These are phyloP conservation scores for Campoletis raptor DNA, from an alignment of 2,888 invertebrate genomes.

Conservation along the genomic window DNA sequence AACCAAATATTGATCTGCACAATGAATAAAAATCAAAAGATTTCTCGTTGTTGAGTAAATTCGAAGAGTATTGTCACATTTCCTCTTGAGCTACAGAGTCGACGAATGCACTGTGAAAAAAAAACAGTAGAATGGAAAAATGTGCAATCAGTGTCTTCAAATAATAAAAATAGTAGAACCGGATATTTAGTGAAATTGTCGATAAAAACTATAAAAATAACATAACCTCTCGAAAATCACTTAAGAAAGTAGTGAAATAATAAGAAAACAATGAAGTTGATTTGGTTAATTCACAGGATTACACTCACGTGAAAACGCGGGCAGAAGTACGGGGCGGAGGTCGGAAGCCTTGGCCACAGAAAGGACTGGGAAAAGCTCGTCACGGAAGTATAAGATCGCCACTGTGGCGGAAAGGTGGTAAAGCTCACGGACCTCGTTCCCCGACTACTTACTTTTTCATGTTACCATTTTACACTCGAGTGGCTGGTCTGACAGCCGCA, in stretches of 20 bases:
- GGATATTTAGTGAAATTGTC: too few species aligned
- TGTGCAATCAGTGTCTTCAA: too few species aligned
- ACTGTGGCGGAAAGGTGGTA: constrained; percentile 93
- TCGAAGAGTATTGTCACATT: too few species aligned
- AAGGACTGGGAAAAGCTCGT: constrained; percentile 95
- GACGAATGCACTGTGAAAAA: too few species aligned
- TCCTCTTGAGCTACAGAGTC: too few species aligned
- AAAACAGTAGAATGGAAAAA: too few species aligned
- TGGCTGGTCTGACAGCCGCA: constrained; percentile 93
- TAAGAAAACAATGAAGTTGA: neutral
- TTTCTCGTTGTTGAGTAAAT: too few species aligned
- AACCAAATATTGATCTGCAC: too few species aligned
- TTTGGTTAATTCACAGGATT: constrained; percentile 86
- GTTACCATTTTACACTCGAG: constrained; percentile 92
- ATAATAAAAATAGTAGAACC: too few species aligned
- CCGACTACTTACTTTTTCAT: constrained; percentile 97
- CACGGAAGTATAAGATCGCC: constrained; percentile 97
- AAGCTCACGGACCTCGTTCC: constrained; percentile 95
- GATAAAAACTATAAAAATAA: too few species aligned
- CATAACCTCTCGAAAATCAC: too few species aligned
- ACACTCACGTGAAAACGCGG: constrained; percentile 91
- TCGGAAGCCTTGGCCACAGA: constrained; percentile 98
- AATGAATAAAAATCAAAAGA: too few species aligned
- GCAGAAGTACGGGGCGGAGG: constrained; percentile 96
- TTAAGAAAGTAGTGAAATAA: neutral